Base-by-base conservation (phyloP, 2,797 vertebrate species). In the Myiothlypis coronata region DNA sequence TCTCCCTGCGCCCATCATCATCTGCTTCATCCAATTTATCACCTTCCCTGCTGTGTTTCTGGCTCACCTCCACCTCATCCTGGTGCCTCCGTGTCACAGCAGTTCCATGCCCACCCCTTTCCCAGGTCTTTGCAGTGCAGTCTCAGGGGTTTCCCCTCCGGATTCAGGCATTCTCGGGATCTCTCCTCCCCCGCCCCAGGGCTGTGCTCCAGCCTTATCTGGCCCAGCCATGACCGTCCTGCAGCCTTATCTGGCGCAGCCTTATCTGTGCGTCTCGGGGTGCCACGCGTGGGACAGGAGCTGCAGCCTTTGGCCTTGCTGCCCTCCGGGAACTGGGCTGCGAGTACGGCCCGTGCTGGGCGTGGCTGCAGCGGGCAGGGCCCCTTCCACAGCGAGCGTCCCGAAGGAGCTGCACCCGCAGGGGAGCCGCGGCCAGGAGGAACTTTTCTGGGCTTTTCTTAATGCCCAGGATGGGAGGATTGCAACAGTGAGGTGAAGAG, bases 281-380 rank as follows among this genome's bases (percentile, higher is more conserved):
- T 70, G 79, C 43, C 49, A 60, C 2, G 4, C 24, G 0, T 5
- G n/a, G 59, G 47, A 64, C 60, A 65, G 41, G 49, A 70, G 49
- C 65, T 61, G 44, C 28, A 46, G 12, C 39, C 46, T 94, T 85
- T 85, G 77, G 65, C 30, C 74, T 92, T 11, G 0, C 50, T 72
- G 43, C 20, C 21, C 50, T 68, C 14, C 32, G 30, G 18, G 17
- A 49, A 30, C n/a, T 52, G 39, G 43, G 74, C 46, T 71, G 24
- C 8, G 32, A 26, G 35, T 55, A 14, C 81, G 50, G n/a, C 17
- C 23, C 0, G 0, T 27, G 17, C 70, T 43, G 67, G 2, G 3
- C 39, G 39, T 3, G 12, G 6, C 24, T 50, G 71, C 67, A n/a
- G 49, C 0, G 0, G 11, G 49, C 0, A 0, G 53, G 19, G 50